phyloP scores from a whole-genome alignment of 2,113 vertebrate genomes.

The Prietella phreatophila region DNA sequence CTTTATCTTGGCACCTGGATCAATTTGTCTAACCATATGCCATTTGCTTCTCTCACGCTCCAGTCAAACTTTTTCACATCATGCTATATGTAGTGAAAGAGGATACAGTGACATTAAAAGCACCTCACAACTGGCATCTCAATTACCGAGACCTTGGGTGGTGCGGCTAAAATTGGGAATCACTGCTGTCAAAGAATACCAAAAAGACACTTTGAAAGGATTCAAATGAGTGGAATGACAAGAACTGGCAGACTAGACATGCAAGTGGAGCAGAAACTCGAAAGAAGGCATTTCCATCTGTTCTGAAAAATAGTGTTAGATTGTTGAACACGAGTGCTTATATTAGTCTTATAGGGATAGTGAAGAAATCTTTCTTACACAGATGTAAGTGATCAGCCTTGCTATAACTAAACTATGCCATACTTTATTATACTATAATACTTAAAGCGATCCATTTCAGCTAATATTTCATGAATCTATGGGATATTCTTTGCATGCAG shows the following conservation, averaged over 20 bases:
- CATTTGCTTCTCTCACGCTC: slow-evolving; percentile 26
- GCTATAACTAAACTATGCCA: not conserved
- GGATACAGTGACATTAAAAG: slow-evolving; percentile 58
- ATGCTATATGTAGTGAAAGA: slow-evolving; percentile 43
- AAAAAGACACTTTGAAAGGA: slow-evolving; percentile 57
- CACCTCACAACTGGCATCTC: slow-evolving; percentile 56
- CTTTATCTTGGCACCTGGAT: not conserved
- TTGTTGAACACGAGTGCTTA: not conserved
- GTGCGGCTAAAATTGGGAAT: slow-evolving; percentile 60
- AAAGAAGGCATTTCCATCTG: slow-evolving; percentile 28
- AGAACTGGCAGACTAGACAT: slow-evolving; percentile 18
- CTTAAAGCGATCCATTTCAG: not conserved
- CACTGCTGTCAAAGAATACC: slow-evolving; percentile 63
- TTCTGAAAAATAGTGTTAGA: not conserved
- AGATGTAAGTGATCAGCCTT: not conserved
- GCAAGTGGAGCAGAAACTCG: slow-evolving; percentile 21
- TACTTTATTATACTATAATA: not conserved
- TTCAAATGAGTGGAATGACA: slow-evolving; percentile 61
- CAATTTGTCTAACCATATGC: slow-evolving; percentile 9
- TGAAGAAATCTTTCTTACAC: not conserved
- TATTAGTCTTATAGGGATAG: not conserved
- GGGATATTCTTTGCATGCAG: not conserved
- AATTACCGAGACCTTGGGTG: slow-evolving; percentile 53
- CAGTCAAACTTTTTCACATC: slow-evolving; percentile 53
- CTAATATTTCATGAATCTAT: not conserved